A percentile compares a stretch with the other conserved stretches of the same genome.
Evolutionary conservation across 2,113 vertebrate species (phyloP).

Genomic region (Solea solea): DNA sequence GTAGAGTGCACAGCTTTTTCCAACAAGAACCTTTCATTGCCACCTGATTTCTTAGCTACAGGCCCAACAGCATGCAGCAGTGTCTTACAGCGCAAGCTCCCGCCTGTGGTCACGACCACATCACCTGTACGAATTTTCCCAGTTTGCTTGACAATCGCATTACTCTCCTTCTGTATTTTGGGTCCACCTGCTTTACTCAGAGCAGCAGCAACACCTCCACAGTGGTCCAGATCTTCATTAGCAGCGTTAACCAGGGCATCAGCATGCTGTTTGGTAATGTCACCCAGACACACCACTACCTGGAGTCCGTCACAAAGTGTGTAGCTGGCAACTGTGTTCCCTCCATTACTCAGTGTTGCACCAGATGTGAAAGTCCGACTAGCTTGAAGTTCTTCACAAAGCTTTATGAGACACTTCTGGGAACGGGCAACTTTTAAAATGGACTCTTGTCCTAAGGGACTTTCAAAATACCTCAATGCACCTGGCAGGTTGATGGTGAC

Average conservation of each 20-base stretch:
- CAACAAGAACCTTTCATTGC: constrained; percentile 36
- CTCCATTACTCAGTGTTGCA: background rate
- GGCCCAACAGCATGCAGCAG: constrained; percentile 76
- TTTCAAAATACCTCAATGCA: constrained; percentile 54
- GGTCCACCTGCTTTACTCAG: constrained; percentile 67
- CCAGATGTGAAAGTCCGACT: too few relatives aligned
- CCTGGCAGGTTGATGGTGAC: constrained; percentile 56
- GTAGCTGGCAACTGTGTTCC: constrained; percentile 29
- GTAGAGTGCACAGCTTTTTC: constrained; percentile 33
- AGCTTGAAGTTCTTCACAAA: constrained; percentile 1
- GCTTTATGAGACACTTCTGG: constrained; percentile 56
- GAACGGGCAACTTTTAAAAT: constrained; percentile 32
- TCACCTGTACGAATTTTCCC: constrained; percentile 55
- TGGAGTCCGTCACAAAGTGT: constrained; percentile 31
- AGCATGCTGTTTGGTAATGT: constrained; percentile 66
- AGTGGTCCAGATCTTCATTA: constrained; percentile 61
- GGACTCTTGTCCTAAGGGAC: constrained; percentile 33
- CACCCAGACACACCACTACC: constrained; percentile 63
- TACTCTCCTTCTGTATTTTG: constrained; percentile 63
- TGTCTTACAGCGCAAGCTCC: constrained; percentile 63
- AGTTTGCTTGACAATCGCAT: background rate
- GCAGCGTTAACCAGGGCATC: constrained; percentile 76
- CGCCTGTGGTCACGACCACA: constrained; percentile 50
- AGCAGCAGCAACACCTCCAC: constrained; percentile 65
- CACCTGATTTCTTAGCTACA: constrained; percentile 17